Evolutionary conservation across 1,140 invertebrate genomes (phyloP), one percentile per base, ranked within the genome.

Genomic region (Apolygus lucorum): DNA sequence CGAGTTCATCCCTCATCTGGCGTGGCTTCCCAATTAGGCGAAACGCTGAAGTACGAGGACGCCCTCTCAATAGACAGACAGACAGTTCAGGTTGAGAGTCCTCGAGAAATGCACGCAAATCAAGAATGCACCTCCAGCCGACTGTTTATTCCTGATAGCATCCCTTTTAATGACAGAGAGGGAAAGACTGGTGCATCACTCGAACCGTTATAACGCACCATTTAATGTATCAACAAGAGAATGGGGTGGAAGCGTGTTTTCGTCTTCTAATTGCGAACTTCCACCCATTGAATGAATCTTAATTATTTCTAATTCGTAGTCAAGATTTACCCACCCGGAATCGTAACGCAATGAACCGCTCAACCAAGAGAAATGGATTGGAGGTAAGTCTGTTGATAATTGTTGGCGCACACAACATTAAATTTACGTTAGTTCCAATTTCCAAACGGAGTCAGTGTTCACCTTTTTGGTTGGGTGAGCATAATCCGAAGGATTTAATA

Each of bases 301-400:
- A 71, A 71, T 71, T 71, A 71, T 71, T 71, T 71, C 66, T 71
- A 71, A 71, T 71, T 71, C 63, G 63, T 64, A 64, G 63, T 28
- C 63, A 24, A 29, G 63, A 29, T 11, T 28, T 24, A 64, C 28
- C 63, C 63, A 64, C 4, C 28, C 63, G 63, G 63, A 64, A 64
- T 26, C 22, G 28, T 28, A 64, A 64, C 28, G 28, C 63, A 27
- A 27, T 28, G 63, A 64, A 64, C 63, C 63, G 24, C 63, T 64
- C 63, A 64, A 64, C 63, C 63, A 29, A 29, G 63, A 27, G 28
- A 64, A 64, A 64, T 64, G 63, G 63, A 64, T 64, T 28, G 63
- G 63, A 64, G 63, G 63, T 64, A 28, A 64, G 28, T 24, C 63
- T 13, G 25, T 64, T 64, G 24, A 27, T 28, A 27, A 64, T 64